Evolutionary conservation across 2,888 invertebrate species (phyloP), one percentile per base, ranked within the genome.

Genomic region (Ormyrus labotus): DNA sequence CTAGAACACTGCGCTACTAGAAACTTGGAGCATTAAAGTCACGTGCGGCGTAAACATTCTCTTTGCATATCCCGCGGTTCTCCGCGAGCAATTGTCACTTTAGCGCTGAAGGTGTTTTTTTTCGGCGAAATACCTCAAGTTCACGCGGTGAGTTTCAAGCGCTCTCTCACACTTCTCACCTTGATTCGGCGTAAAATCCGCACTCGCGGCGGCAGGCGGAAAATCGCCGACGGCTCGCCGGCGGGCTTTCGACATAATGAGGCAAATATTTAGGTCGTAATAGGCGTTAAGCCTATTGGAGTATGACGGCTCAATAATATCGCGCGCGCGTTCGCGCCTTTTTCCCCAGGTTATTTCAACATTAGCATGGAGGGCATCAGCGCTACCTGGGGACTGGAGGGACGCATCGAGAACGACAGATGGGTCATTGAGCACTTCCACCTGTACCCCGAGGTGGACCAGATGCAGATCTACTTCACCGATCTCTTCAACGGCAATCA

Each of bases 381-480:
- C 55, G 53, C 81, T 2, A 86, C 86, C 0, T 88, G 87, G 87
- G 84, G 84, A 55, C 78, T 90, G 3, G 85, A 87, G 11, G 90
- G 90, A 34, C 84, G 80, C 7, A 84, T 90, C 0, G 85, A 84
- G 6, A 78, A 89, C 70, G 90, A 90, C 78, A 87, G 84, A 83
- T 90, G 88, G 89, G 82, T 87, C 6, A 76, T 90, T 11, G 88
- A 92, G 47, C 92, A 93, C 13, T 94, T 94, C 86, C 92, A 92
- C 87, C 91, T 94, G 91, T 91, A 92, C 55, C 95, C 95, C 5
- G 94, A 94, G 86, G 91, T 95, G 13, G 93, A 93, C 19, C 92
- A 92, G 80, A 92, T 95, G 93, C 92, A 92, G 80, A 90, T 94
- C 47, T 92, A 92, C 86, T 92, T 94, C 71, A 92, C 91, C 51